These are phyloP conservation scores for Rotaria socialis DNA, from an alignment of 2,888 invertebrate genomes.

Conservation along the genomic window DNA sequence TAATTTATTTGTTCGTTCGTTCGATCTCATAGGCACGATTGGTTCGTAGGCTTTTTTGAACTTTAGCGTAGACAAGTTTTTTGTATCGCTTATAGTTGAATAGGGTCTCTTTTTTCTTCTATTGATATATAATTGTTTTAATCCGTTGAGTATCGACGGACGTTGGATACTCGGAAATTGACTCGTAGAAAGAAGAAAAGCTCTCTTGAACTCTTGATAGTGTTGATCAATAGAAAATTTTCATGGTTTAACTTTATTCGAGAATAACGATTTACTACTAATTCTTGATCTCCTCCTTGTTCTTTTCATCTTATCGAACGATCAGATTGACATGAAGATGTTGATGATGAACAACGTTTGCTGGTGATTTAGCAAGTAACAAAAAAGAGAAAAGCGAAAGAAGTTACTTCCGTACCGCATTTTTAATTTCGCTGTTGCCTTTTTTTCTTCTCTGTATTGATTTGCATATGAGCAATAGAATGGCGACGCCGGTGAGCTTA, in stretches of 20 bases:
- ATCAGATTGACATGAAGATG: background rate
- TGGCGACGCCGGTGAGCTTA: background rate
- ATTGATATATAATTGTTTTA: background rate
- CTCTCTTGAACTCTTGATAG: background rate
- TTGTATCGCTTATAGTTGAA: too few species aligned
- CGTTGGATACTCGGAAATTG: too few species aligned
- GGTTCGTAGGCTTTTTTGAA: too few species aligned
- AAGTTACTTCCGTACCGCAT: conserved; percentile 23
- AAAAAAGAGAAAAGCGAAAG: background rate
- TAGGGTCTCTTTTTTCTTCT: too few species aligned
- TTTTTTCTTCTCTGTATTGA: background rate
- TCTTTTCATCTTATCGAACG: background rate
- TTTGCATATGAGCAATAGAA: background rate
- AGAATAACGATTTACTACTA: background rate
- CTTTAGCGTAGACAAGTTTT: too few species aligned
- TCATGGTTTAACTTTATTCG: too few species aligned
- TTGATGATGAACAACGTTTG: conserved; percentile 3
- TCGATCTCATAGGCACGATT: background rate
- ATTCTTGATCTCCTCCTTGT: background rate
- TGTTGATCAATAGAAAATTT: background rate
- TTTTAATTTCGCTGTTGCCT: background rate
- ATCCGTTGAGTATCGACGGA: background rate
- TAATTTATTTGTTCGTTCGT: background rate
- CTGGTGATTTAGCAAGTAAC: background rate
- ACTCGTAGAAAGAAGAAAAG: background rate